Evolutionary conservation across 2,797 vertebrate species (phyloP).

Genomic region (Tarsius wallacei): DNA sequence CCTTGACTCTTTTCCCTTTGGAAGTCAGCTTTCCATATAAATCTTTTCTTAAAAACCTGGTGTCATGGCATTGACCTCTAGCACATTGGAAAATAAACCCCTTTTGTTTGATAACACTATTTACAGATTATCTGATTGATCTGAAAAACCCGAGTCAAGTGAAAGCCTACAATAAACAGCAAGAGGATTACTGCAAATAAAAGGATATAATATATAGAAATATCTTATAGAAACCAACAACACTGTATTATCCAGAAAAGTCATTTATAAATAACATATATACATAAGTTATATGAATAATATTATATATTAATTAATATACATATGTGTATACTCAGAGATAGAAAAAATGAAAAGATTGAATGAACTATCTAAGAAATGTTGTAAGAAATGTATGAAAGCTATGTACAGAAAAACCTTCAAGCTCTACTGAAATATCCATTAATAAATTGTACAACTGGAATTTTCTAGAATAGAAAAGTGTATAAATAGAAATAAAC

Average conservation of each 20-base stretch:
- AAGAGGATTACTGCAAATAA: not conserved
- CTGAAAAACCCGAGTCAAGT: not conserved
- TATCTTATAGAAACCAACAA: not conserved
- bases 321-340: not conserved
- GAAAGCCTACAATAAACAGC: not conserved
- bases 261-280: not conserved
- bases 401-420: not conserved
- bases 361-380: not conserved
- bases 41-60: too few relatives aligned
- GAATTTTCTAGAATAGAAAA: not conserved
- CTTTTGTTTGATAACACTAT: not conserved
- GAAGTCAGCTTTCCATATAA: too few relatives aligned
- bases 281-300: not conserved
- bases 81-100: too few relatives aligned
- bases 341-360: not conserved
- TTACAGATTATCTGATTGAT: not conserved
- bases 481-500: not conserved
- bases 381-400: not conserved
- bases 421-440: not conserved
- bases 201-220: not conserved
- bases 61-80: too few relatives aligned
- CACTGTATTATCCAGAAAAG: not conserved
- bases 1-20: too few relatives aligned
- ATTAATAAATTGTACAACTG: not conserved
- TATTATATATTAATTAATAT: not conserved